Evolutionary conservation across 2,888 invertebrate species (phyloP), one percentile per base, ranked within the genome.

Genomic region (Tribolium freemani): DNA sequence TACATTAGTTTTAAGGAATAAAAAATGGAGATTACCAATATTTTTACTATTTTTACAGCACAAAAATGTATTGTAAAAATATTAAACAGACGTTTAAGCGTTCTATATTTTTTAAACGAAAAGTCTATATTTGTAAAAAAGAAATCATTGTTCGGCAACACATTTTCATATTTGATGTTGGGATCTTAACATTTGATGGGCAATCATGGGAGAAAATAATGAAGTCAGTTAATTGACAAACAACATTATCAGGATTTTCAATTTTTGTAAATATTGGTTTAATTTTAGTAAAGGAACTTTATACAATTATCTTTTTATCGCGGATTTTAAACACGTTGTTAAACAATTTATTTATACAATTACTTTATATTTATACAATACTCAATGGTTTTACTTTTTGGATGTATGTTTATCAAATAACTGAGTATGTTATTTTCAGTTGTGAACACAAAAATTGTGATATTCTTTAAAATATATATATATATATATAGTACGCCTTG

Each of bases 41-140:
- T 56, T 69, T 69, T 72, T 53, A 61, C 48, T 54, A 67, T 68
- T 72, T 67, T 68, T 60, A 72, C 64, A 68, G 72, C 67, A 72
- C 72, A 67, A 72, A 38, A 30, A 48, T 57, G 53, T 51, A 70
- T 63, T 64, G 63, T 71, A 53, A 50, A 72, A 46, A 64, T 64
- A 45, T 38, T 48, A 67, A 66, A 67, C 48, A 45, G 67, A 71
- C 63, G 63, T 53, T 58, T 61, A 44, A 60, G 56, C 66, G 72
- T 72, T 56, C 46, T 71, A 61, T 61, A 60, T 69, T 69, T 69
- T 69, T 45, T 60, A 60, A 57, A 69, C 69, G 46, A 48, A 48
- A 69, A 53, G 48, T 69, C 46, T 69, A 58, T 69, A 69, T 69
- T 69, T 69, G 45, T 57, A 67, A 67, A 54, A 56, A 48, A 30